Percentiles rank a stretch among this genome's conserved stretches.
These are phyloP conservation scores for Platysternon megacephalum DNA, from an alignment of 2,113 vertebrate genomes.

Conservation along the genomic window DNA sequence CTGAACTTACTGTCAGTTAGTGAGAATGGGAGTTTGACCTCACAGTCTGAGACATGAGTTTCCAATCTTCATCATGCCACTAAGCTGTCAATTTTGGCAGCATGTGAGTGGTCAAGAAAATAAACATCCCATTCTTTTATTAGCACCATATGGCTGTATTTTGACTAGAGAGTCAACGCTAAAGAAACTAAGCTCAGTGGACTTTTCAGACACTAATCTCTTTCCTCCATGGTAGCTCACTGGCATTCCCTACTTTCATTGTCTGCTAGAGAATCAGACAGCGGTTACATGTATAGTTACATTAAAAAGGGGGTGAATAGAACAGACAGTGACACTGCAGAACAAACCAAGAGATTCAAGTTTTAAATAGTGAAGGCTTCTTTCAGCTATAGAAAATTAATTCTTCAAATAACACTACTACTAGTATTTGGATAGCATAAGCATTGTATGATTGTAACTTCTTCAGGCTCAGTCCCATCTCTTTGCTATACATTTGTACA, in stretches of 20 bases:
- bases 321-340: background rate
- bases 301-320: accelerated
- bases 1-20: background rate
- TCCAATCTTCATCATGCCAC: background rate
- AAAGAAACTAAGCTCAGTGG: background rate
- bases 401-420: accelerated
- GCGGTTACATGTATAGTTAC: accelerated
- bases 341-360: background rate
- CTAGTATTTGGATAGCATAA: background rate
- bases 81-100: constrained; percentile 23
- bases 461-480: background rate
- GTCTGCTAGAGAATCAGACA: accelerated
- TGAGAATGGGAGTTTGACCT: background rate
- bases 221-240: background rate
- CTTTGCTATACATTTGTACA: background rate
- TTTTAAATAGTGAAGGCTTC: accelerated
- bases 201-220: background rate
- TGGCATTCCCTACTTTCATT: background rate
- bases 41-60: background rate
- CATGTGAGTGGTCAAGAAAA: background rate
- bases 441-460: background rate
- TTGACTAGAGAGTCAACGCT: background rate
- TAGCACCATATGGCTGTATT: background rate
- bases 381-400: accelerated
- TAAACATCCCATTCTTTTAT: constrained; percentile 43